Conservation (phyloP, 1,140 invertebrate species). For the Bombus waltoni region DNA sequence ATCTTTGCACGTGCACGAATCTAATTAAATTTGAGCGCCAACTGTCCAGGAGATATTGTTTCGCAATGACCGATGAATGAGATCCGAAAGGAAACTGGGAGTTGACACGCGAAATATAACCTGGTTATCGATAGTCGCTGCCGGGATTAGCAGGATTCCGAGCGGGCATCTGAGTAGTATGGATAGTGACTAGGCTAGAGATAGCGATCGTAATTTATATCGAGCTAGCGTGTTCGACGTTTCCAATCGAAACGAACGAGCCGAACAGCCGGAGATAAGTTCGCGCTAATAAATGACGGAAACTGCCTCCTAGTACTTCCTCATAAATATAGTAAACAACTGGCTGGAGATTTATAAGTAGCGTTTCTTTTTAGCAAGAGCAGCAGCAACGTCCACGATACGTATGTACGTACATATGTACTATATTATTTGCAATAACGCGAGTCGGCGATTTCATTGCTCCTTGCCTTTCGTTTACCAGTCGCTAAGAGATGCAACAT, state of each 20-base stretch:
- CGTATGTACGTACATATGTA: not conserved
- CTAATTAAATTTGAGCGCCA: not conserved
- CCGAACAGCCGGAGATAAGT: slow-evolving; percentile 50
- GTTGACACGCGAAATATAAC: slow-evolving; percentile 50
- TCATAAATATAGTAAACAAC: slow-evolving; percentile 50
- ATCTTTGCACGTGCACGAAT: not conserved
- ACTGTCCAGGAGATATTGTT: slow-evolving; percentile 22
- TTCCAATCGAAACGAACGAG: slow-evolving; percentile 61
- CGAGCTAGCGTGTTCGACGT: slow-evolving; percentile 45
- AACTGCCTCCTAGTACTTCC: slow-evolving; percentile 37
- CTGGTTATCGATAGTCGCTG: slow-evolving; percentile 41
- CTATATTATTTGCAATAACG: slow-evolving; percentile 10
- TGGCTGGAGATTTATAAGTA: slow-evolving; percentile 29
- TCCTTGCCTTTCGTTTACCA: not conserved
- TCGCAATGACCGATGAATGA: slow-evolving; percentile 34
- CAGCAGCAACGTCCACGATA: not conserved
- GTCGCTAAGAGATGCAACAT: not conserved
- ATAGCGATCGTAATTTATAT: slow-evolving; percentile 64
- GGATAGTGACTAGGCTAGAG: slow-evolving; percentile 53
- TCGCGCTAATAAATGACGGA: slow-evolving; percentile 58
- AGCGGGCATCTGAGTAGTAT: slow-evolving; percentile 51
- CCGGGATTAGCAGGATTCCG: slow-evolving; percentile 49
- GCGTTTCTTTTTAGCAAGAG: not conserved
- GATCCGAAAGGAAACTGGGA: slow-evolving; percentile 33
- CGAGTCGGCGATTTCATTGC: not conserved